Evolutionary conservation across 2,113 vertebrate genomes (phyloP), one percentile per base, ranked within the genome.

Genomic region (Pteropus alecto): DNA sequence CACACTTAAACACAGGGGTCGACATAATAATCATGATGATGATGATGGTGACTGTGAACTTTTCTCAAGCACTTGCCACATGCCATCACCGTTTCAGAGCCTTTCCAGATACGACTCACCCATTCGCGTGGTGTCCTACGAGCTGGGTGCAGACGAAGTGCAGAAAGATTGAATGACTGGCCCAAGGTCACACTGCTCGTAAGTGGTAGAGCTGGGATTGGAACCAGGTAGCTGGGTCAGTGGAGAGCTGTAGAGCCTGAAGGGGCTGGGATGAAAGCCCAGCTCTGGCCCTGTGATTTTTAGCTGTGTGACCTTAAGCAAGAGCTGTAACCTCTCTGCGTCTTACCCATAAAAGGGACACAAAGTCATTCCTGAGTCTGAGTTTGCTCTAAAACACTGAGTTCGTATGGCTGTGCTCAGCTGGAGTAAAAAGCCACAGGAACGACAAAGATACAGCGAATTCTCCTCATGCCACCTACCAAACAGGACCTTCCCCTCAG

Each of bases 1-100:
- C n/a, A 38, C 5, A n/a, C 22, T 56, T 38, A 76, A 46, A 48
- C 43, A 6, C 56, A 33, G 30, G 18, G 33, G 21, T 93, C 35
- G 70, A 63, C 0, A 11, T 35, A 30, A 10, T 19, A 1, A 2
- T 43, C 4, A 2, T 7, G 19, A 1, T 51, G 65, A 1, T 51
- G 65, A 1, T 14, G 79, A 6, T 26, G 79, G 10, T 60, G 28
- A 51, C 5, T 26, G 18, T 28, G 22, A 2, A 28, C 15, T 74
- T 35, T n/a, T 18, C n/a, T 56, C 12, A 11, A 30, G 51, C 61
- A 7, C 58, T 51, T 60, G 28, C 38, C 46, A 3, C 1, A n/a
- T 6, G 41, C 28, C n/a, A 18, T 81, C 54, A 12, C 24, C 33
- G 30, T 51, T 68, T 8, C 41, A 26, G 38, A 38, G 82, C 2